These are phyloP conservation scores for Oreotrochilus melanogaster DNA, from an alignment of 2,113 vertebrate genomes.

Conservation along the genomic window DNA sequence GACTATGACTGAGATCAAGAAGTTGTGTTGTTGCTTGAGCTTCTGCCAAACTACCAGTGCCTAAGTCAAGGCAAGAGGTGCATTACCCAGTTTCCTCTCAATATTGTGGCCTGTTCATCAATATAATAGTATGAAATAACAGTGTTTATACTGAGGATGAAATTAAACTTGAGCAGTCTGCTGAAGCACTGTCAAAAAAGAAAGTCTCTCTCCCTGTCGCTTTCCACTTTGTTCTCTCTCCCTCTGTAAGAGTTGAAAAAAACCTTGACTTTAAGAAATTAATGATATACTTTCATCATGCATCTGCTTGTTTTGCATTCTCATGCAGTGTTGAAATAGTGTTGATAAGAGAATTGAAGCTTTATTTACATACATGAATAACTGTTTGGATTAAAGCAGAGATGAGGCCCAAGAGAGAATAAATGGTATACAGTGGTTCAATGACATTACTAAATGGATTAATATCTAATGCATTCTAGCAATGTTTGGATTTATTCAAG, in stretches of 20 bases:
- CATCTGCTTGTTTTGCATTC: background rate
- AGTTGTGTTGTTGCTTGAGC: background rate
- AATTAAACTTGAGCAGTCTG: background rate
- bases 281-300: background rate
- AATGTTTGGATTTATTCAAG: background rate
- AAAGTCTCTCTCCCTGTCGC: background rate
- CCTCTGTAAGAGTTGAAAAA: background rate
- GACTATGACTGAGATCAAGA: background rate
- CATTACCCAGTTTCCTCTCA: background rate
- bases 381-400: background rate
- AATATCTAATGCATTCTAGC: background rate
- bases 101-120: background rate
- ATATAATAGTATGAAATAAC: background rate
- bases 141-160: background rate
- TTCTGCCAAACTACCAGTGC: background rate
- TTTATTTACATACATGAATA: background rate
- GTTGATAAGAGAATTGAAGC: background rate
- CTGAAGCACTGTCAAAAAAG: background rate
- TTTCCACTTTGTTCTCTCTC: background rate
- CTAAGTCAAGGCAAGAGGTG: background rate
- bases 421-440: background rate
- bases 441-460: background rate
- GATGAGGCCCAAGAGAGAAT: background rate
- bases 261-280: background rate
- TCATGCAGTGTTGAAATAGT: background rate